Percentiles rank a stretch among this genome's conserved stretches.
These are phyloP conservation scores for Hemitrygon akajei DNA, from an alignment of 2,797 vertebrate genomes.

Conservation along the genomic window DNA sequence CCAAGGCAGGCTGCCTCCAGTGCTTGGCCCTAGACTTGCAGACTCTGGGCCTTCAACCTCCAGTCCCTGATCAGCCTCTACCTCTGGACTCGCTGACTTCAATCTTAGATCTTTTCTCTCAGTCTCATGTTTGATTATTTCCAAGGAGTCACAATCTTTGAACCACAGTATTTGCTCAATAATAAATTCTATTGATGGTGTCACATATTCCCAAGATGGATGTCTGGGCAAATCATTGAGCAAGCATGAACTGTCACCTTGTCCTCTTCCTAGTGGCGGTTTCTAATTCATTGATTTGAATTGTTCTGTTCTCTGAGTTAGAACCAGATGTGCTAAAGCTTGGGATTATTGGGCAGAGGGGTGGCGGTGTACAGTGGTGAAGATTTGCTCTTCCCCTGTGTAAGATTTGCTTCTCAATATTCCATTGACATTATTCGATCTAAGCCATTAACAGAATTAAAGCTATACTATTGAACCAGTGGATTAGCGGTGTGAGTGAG, in stretches of 20 bases:
- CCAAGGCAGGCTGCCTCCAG: too few relatives aligned
- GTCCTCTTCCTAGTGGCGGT: background rate
- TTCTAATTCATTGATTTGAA: background rate
- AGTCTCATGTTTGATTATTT: background rate
- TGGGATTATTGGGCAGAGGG: background rate
- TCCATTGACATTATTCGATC: background rate
- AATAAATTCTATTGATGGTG: background rate
- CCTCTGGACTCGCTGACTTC: too few relatives aligned
- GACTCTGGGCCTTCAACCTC: too few relatives aligned
- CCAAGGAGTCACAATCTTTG: background rate
- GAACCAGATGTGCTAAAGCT: background rate
- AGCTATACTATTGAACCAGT: background rate
- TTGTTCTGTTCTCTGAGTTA: background rate
- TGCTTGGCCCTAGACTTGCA: too few relatives aligned
- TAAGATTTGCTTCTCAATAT: background rate
- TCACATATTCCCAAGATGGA: background rate
- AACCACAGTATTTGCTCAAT: background rate
- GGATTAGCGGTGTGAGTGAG: background rate
- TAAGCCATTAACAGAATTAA: background rate
- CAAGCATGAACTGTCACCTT: background rate
- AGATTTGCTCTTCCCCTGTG: background rate
- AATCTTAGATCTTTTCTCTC: background rate
- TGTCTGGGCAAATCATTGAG: background rate
- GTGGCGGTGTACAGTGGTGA: background rate
- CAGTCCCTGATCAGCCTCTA: too few relatives aligned